Evolutionary conservation across 1,140 invertebrate species (phyloP).

Genomic region (Drosophila sulfurigaster): DNA sequence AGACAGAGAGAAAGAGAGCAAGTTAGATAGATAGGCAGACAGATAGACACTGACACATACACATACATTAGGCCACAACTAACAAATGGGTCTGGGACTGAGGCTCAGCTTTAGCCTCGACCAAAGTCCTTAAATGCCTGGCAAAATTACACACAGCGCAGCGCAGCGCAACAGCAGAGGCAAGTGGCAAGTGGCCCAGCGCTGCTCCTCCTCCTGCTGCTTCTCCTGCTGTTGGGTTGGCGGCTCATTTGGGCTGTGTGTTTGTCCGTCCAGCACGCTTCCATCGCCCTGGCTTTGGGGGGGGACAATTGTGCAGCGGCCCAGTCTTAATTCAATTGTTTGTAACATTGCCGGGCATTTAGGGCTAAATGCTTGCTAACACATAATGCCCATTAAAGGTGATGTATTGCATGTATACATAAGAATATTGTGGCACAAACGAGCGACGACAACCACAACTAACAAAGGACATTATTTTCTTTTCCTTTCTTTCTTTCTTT

Average conservation of each 20-base stretch:
- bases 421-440: not conserved
- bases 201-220: not conserved
- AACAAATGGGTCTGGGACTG: conserved; percentile 63
- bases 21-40: conserved; percentile 21
- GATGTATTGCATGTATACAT: conserved; percentile 54
- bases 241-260: conserved; percentile 11
- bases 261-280: not conserved
- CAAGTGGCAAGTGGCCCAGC: conserved; percentile 20
- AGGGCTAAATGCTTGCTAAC: conserved; percentile 74
- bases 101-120: conserved; percentile 10
- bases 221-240: not conserved
- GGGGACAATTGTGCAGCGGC: conserved; percentile 47
- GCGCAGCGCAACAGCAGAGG: not conserved
- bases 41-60: conserved; percentile 2
- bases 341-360: conserved; percentile 72
- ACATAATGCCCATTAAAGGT: conserved; percentile 80
- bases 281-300: not conserved
- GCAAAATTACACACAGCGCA: conserved; percentile 49
- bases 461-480: not conserved
- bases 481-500: too few relatives aligned
- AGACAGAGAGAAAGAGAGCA: not conserved
- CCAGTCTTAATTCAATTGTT: conserved; percentile 76
- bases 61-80: conserved; percentile 36
- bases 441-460: not conserved
- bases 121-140: conserved; percentile 55